Evolutionary conservation across 2,888 invertebrate species (phyloP), one percentile per base, ranked within the genome.

Genomic region (Dicyrtoma fusca): DNA sequence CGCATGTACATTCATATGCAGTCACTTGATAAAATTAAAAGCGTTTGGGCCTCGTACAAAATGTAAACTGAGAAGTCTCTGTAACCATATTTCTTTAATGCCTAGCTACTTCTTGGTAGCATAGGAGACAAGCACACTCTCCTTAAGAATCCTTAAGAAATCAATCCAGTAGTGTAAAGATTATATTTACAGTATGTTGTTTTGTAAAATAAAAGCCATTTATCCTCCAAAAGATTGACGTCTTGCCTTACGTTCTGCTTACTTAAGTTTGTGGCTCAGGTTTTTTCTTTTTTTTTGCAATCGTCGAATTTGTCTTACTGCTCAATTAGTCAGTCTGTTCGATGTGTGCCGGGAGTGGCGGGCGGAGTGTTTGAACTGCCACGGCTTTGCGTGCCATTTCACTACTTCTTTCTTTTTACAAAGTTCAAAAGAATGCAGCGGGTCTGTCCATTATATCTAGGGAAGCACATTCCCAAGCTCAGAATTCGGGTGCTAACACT

Each of bases 11-110:
- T 34, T 34, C n/a, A n/a, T n/a, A 34, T 34, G 34, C 8, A 34
- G 34, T 8, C 8, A 34, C 34, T 68, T 68, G 68, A 68, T 68
- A 57, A 65, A 68, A 68, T 68, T 57, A 57, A 68, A 68, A 68
- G 59, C 57, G 13, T 68, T 57, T 68, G 55, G 17, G 42, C 44
- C 47, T 25, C 44, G 10, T 8, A 59, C 25, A 59, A 59, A 57
- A 21, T 59, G 59, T 59, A 26, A 59, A n/a, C 25, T 17, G 19
- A 44, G 44, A 61, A n/a, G 44, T 17, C 62, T 62, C 19, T 21
- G 11, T 25, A 21, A 25, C 47, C 25, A 8, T 17, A 23, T 59
- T 25, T 62, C 21, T 62, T 10, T 34, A 17, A 61, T 11, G 3
- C 2, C 23, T n/a, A 11, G 1, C 17, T 47, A 64, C 23, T 13